Evolutionary conservation across 2,797 vertebrate species (phyloP), one percentile per base, ranked within the genome.

Genomic region (Typhlichthys eigenmanni): DNA sequence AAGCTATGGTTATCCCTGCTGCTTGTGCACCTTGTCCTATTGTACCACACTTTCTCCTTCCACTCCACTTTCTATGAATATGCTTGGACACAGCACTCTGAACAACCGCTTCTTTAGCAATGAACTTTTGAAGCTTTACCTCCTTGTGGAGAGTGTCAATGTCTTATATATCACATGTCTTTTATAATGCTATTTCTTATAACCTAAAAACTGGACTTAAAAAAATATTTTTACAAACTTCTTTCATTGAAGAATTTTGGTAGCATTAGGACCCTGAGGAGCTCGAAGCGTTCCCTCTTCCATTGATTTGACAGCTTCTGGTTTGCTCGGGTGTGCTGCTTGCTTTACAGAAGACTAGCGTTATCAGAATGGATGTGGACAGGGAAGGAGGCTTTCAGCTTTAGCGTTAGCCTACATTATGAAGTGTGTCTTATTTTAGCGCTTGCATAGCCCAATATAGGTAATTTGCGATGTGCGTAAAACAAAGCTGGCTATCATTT

Each of bases 201-300:
- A 19, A 19, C 2, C 2, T 19, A 19, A 2, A 19, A 19, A 2
- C 2, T 19, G 19, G 19, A 19, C 19, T 19, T 19, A 2, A 19
- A 19, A 19, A 0, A 19, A 19, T 19, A 19, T 19, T 19, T 19
- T 19, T 19, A 19, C 19, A 19, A 19, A 19, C 19, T 19, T 19
- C 19, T 19, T 29, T 16, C 13, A 4, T 16, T 6, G 2, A 46
- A 19, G 17, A 9, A 2, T 0, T 7, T 0, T 2, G 49, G 49
- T 68, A 4, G 78, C 86, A 60, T 82, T 92, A 92, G 91, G 91
- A 93, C 91, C 91, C 82, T 47, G 90, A 43, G 82, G 79, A 74
- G 32, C 8, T 13, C 4, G 12, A 29, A 45, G 29, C 49, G 45
- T 17, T 51, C 68, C 51, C 64, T 62, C 62, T 64, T 72, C 72